Percentiles rank a stretch among this genome's conserved stretches.
These are phyloP conservation scores for Sylvietta virens DNA, from an alignment of 2,113 vertebrate species.

Conservation along the genomic window DNA sequence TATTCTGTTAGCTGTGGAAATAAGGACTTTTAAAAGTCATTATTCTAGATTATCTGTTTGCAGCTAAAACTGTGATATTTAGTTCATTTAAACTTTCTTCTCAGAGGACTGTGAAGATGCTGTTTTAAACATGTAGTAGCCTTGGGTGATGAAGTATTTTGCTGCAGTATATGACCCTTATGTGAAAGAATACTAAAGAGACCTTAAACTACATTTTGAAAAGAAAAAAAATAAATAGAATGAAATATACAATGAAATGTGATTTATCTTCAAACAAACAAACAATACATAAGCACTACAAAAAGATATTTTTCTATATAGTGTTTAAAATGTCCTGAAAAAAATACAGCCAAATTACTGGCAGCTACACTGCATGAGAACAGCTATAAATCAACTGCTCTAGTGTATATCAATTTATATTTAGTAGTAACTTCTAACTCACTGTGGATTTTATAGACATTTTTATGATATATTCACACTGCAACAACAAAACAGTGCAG, in stretches of 20 bases:
- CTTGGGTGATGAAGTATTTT: not conserved
- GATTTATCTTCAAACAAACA: not conserved
- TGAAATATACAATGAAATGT: not conserved
- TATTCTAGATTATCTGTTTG: not conserved
- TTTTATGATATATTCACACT: not conserved
- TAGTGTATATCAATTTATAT: not conserved
- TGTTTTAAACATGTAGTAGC: not conserved
- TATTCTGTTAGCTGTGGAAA: not conserved
- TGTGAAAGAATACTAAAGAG: not conserved
- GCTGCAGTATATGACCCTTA: not conserved
- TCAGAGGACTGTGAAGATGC: not conserved
- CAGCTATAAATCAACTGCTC: constrained; percentile 1
- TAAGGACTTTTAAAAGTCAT: not conserved
- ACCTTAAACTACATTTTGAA: not conserved
- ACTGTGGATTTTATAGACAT: constrained; percentile 1
- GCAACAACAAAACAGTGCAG: not conserved
- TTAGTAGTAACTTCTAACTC: constrained; percentile 14
- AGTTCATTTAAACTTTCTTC: not conserved
- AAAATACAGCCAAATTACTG: not conserved
- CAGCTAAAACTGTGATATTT: not conserved
- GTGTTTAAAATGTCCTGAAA: not conserved
- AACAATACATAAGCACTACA: not conserved
- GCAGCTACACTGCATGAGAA: not conserved
- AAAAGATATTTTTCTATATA: not conserved
- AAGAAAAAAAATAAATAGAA: not conserved